These are phyloP conservation scores for Ptychodera flava DNA, from an alignment of 35 echinoderm and acorn worm species.

Conservation along the genomic window DNA sequence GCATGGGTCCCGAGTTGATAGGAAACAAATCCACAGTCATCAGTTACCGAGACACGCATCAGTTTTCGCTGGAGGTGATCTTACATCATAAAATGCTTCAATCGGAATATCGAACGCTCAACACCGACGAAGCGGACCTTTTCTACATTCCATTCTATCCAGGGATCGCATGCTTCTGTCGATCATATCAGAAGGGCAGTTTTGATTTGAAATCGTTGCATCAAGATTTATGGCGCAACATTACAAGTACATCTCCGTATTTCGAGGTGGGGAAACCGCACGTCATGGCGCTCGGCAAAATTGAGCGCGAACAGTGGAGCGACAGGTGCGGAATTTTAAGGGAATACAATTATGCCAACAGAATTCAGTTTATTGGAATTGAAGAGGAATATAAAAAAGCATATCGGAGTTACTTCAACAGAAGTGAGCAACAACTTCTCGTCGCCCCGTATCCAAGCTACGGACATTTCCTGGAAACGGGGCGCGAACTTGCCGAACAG, in stretches of 20 bases:
- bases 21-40: conserved; percentile 17
- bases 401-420: conserved; percentile 41
- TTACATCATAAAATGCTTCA: conserved; percentile 45
- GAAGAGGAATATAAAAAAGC: conserved; percentile 52
- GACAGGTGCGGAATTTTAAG: conserved; percentile 44
- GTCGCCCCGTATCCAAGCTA: conserved; percentile 62
- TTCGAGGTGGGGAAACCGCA: conserved; percentile 39
- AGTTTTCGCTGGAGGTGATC: conserved; percentile 38
- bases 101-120: conserved; percentile 26
- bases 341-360: conserved; percentile 26
- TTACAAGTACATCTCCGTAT: conserved; percentile 29
- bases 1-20: conserved; percentile 53
- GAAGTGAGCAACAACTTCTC: conserved; percentile 29
- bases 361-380: conserved; percentile 50
- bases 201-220: conserved; percentile 28
- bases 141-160: conserved; percentile 65
- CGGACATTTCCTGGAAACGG: conserved; percentile 37
- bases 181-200: conserved; percentile 12
- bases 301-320: conserved; percentile 53
- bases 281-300: conserved; percentile 51
- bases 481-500: neutral
- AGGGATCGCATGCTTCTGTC: conserved; percentile 44
- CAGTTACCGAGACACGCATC: conserved; percentile 40
- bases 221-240: conserved; percentile 40
- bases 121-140: conserved; percentile 45